phyloP scores from a whole-genome alignment of 2,888 invertebrate genomes.

The Microdon myrmicae region DNA sequence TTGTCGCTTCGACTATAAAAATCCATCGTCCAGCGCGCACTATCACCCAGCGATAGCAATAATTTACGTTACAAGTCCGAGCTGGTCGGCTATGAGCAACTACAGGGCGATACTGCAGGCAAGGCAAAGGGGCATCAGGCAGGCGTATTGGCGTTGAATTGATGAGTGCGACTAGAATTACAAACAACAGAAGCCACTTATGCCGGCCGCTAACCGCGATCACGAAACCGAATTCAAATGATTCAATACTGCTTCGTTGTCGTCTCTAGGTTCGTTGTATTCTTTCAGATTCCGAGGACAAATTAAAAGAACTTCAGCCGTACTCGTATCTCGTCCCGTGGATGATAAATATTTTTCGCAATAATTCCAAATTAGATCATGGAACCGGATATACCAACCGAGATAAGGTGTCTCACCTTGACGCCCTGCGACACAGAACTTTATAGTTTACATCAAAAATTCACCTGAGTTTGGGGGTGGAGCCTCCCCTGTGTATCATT shows the following conservation, averaged over 20 bases:
- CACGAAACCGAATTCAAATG: conserved; percentile 1
- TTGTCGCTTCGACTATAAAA: conserved; percentile 37
- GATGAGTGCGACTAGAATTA: conserved; percentile 45
- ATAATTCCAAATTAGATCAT: conserved; percentile 39
- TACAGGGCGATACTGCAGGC: no score
- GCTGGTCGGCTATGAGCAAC: no score
- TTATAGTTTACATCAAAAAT: no score
- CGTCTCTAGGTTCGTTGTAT: no score
- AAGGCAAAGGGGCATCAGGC: no score
- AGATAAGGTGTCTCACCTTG: conserved; percentile 4
- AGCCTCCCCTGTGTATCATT: conserved; percentile 16
- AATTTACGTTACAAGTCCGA: conserved; percentile 36
- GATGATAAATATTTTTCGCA: conserved; percentile 33
- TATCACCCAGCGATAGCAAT: conserved; percentile 9
- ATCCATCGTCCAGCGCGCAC: conserved; percentile 17
- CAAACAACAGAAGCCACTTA: conserved; percentile 25
- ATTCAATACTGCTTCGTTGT: no score
- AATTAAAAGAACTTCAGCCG: no score
- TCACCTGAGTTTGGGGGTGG: no score
- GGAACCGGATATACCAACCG: conserved; percentile 7
- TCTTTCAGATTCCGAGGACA: no score
- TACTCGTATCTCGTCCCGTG: background rate
- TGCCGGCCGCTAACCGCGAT: conserved; percentile 11
- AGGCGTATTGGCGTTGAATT: no score
- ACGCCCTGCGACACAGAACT: no score